Evolutionary conservation across 2,888 invertebrate genomes (phyloP).

Genomic region (Chymomyza amoena): DNA sequence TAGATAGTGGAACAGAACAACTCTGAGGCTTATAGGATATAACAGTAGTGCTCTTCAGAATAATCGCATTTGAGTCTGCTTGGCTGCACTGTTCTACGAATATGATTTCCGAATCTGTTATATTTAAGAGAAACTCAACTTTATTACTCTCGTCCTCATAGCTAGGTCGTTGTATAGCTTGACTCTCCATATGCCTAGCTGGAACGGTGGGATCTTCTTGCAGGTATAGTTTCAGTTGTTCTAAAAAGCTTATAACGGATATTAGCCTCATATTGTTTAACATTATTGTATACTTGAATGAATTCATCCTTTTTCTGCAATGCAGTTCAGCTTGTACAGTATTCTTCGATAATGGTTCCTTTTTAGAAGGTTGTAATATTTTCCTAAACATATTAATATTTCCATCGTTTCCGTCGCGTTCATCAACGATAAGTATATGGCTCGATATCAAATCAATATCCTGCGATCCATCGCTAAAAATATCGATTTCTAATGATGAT

Average conservation of each 20-base stretch:
- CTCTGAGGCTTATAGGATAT: constrained; percentile 87
- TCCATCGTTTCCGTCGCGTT: constrained; percentile 49
- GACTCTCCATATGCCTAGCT: constrained; percentile 41
- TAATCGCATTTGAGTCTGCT: constrained; percentile 95
- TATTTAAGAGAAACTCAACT: constrained; percentile 91
- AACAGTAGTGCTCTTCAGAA: constrained; percentile 94
- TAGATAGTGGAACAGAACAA: constrained; percentile 87
- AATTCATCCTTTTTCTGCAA: constrained; percentile 84
- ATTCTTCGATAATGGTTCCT: constrained; percentile 76
- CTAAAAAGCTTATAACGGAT: constrained; percentile 96
- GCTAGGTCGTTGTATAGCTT: background rate
- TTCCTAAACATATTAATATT: constrained; percentile 88
- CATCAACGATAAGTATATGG: constrained; percentile 80
- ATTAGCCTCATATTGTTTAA: constrained; percentile 97
- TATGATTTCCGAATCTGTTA: constrained; percentile 96
- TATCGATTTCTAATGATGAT: constrained; percentile 91
- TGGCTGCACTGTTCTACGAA: constrained; percentile 93
- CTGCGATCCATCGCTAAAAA: constrained; percentile 92
- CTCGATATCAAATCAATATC: constrained; percentile 96
- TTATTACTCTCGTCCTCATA: constrained; percentile 20
- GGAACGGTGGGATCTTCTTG: constrained; percentile 77
- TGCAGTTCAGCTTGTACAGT: constrained; percentile 88
- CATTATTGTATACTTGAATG: constrained; percentile 90
- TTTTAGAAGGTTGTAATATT: constrained; percentile 88
- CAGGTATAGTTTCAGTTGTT: constrained; percentile 89